Conservation (phyloP, 2,113 vertebrate genomes). For the Elephas maximus region DNA sequence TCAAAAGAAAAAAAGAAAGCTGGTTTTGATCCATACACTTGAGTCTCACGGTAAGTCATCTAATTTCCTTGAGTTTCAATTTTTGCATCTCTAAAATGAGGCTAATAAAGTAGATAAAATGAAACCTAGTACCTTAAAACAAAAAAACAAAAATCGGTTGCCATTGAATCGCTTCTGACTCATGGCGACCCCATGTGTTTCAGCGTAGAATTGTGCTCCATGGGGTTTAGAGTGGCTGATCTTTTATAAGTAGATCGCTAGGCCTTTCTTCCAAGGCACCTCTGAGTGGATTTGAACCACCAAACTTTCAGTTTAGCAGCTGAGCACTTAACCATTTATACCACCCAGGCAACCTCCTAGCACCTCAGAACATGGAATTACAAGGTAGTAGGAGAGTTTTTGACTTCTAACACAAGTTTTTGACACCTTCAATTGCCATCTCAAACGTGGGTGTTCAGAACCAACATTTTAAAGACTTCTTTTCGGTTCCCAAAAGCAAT, state of each 20-base stretch:
- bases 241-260: not conserved
- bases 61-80: not conserved
- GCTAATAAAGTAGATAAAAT: not conserved
- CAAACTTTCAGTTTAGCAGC: not conserved
- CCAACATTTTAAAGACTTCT: not conserved
- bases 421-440: not conserved
- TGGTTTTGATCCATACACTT: not conserved
- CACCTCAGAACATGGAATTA: not conserved
- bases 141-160: not conserved
- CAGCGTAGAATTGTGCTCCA: not conserved
- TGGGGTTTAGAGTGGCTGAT: not conserved
- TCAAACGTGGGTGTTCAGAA: conserved; percentile 4
- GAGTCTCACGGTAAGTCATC: not conserved
- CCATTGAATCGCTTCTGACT: not conserved
- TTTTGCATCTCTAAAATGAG: not conserved
- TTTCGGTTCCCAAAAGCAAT: conserved; percentile 58
- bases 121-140: not conserved
- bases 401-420: not conserved
- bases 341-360: not conserved
- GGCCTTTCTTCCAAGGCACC: not conserved
- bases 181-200: not conserved
- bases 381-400: not conserved
- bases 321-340: not conserved
- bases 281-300: not conserved
- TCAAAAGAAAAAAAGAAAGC: not conserved